Conservation (phyloP, 2,113 vertebrate species). For the Aix galericulata region DNA sequence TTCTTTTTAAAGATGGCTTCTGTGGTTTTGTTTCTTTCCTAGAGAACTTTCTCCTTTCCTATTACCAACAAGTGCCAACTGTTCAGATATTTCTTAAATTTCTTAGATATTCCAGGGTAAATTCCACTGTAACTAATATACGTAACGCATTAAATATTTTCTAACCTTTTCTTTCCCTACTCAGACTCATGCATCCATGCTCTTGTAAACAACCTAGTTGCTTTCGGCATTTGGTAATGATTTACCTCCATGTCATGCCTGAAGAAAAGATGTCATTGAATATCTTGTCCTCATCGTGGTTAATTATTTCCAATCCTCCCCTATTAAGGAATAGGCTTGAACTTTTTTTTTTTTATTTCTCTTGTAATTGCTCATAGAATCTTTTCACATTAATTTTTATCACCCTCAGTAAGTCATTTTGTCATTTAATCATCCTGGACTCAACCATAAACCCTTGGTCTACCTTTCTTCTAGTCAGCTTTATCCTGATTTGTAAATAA, state of each 20-base stretch:
- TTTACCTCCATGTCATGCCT: background rate
- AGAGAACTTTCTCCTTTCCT: background rate
- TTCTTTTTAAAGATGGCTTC: background rate
- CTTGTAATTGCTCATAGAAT: background rate
- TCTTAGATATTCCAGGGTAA: background rate
- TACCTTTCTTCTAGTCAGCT: background rate
- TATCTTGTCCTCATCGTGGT: background rate
- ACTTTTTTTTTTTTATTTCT: background rate
- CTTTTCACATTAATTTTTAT: background rate
- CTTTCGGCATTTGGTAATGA: background rate
- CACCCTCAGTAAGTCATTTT: background rate
- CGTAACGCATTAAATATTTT: background rate
- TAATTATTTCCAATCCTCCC: background rate
- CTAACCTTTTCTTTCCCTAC: background rate
- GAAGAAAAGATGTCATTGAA: background rate
- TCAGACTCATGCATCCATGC: background rate
- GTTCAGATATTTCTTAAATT: background rate
- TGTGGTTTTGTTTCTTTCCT: background rate
- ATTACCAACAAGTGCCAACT: background rate
- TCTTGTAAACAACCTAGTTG: background rate
- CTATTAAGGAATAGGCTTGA: background rate
- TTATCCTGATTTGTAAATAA: conserved; percentile 3
- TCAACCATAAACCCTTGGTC: background rate
- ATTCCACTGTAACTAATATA: background rate
- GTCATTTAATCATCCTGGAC: background rate